These are phyloP conservation scores for Euthynnus affinis DNA, from an alignment of 2,797 vertebrate species.

Conservation along the genomic window DNA sequence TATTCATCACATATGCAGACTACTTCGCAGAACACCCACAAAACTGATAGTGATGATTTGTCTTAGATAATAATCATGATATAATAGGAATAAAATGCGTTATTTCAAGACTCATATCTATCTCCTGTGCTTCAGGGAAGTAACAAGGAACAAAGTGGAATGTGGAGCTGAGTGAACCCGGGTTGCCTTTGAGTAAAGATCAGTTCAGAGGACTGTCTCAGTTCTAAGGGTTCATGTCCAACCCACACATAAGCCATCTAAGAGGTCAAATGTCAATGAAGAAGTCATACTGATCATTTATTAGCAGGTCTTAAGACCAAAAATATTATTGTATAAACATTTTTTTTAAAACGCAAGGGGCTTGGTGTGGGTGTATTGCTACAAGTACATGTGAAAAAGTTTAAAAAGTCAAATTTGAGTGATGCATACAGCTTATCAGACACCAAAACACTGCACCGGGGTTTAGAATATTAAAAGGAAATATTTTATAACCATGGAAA, in stretches of 20 bases:
- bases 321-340: background rate
- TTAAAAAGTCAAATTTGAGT: conserved; percentile 3
- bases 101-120: conserved; percentile 14
- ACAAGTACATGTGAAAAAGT: background rate
- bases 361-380: background rate
- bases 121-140: background rate
- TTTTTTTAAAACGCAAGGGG: background rate
- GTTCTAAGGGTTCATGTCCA: conserved; percentile 1
- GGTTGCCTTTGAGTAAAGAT: conserved; percentile 2
- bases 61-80: background rate
- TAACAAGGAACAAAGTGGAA: background rate
- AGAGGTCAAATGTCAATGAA: conserved; percentile 7
- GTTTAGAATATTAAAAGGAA: background rate
- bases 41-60: background rate
- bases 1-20: conserved; percentile 1
- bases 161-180: background rate
- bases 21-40: background rate
- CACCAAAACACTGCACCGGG: no score
- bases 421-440: no score
- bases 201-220: conserved; percentile 5
- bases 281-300: conserved; percentile 18
- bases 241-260: conserved; percentile 21
- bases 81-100: background rate
- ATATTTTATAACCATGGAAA: background rate
- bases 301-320: background rate